Percentiles rank a stretch among this genome's conserved stretches.
phyloP scores from a whole-genome alignment of 2,113 vertebrate species.

The Sphyrna mokarran region DNA sequence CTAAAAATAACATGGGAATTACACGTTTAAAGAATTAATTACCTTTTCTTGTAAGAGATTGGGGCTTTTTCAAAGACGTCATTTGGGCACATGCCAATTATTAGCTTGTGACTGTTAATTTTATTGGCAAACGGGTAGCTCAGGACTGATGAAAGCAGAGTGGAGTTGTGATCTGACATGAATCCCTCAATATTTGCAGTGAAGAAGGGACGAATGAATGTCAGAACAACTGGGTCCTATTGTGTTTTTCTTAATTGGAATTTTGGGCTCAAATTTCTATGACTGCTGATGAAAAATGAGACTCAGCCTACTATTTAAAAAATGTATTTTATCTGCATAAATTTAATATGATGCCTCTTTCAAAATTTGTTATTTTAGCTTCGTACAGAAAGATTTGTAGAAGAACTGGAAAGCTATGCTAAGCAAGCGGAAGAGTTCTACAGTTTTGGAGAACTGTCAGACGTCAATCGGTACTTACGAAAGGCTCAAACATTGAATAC shows the following conservation, averaged over 20 bases:
- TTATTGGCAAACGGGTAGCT: not conserved
- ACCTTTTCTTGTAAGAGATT: not conserved
- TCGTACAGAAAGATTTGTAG: conserved; percentile 60
- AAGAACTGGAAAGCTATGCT: conserved; percentile 69
- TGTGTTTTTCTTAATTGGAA: not conserved
- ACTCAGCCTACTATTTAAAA: not conserved
- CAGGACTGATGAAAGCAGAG: not conserved
- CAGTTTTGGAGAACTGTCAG: conserved; percentile 59
- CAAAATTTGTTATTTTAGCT: conserved; percentile 50
- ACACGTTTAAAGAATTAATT: not conserved
- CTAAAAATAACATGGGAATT: not conserved
- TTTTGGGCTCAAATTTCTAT: not conserved
- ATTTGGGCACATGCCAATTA: not conserved
- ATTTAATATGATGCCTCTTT: not conserved
- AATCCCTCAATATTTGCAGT: not conserved
- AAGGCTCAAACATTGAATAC: conserved; percentile 65
- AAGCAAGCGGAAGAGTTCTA: conserved; percentile 68
- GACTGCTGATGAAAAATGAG: not conserved
- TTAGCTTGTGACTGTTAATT: not conserved
- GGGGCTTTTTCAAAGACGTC: not conserved
- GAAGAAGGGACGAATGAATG: not conserved
- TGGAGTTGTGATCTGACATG: too few species aligned
- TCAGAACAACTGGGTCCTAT: not conserved
- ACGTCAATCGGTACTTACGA: conserved; percentile 68
- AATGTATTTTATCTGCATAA: not conserved